These are phyloP conservation scores for Leptinotarsa rubiginosa DNA, from an alignment of 2,888 invertebrate species.

Conservation along the genomic window DNA sequence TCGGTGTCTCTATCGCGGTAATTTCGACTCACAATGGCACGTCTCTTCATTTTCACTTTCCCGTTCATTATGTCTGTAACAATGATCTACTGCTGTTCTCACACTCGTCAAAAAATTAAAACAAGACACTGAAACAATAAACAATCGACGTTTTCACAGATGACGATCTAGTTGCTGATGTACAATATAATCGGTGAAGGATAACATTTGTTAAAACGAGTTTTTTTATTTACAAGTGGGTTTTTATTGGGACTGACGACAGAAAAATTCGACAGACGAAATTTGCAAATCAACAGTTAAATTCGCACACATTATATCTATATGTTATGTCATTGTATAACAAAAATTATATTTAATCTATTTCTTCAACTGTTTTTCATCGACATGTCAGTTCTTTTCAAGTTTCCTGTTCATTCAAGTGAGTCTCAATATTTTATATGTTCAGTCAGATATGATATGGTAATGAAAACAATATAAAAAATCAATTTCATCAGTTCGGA, in stretches of 20 bases:
- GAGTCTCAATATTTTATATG: too few species aligned
- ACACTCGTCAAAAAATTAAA: conserved; percentile 26
- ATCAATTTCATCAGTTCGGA: too few species aligned
- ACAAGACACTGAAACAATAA: conserved; percentile 37
- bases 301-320: too few species aligned
- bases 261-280: too few species aligned
- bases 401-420: too few species aligned
- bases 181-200: not conserved
- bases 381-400: too few species aligned
- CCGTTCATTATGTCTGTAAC: conserved; percentile 6
- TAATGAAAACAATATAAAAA: too few species aligned
- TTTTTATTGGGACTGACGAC: not conserved
- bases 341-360: too few species aligned
- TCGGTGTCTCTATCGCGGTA: conserved; percentile 46
- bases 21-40: conserved; percentile 43
- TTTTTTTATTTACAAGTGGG: not conserved
- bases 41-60: conserved; percentile 30
- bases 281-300: too few species aligned
- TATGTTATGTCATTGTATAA: too few species aligned
- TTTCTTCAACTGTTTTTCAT: too few species aligned
- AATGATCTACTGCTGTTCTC: conserved; percentile 23
- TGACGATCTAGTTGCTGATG: conserved; percentile 2
- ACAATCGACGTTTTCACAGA: conserved; percentile 30
- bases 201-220: not conserved
- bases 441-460: too few species aligned